Conservation (phyloP, 1,140 invertebrate species). For the Listronotus bonariensis region DNA sequence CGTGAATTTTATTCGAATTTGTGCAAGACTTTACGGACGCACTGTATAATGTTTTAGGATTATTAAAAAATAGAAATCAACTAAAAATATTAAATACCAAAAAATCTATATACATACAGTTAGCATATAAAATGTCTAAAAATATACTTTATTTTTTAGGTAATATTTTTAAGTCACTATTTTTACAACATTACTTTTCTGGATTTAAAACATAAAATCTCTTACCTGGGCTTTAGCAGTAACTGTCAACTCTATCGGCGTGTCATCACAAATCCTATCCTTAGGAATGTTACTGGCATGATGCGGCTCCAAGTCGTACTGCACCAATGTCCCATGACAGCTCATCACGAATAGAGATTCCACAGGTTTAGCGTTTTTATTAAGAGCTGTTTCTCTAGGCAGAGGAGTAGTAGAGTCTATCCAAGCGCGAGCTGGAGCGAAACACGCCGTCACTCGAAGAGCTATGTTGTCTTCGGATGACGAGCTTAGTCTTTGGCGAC, state of each 20-base stretch:
- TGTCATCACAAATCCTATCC: slow-evolving; percentile 89
- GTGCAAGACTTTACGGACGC: no score
- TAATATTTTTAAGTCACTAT: no score
- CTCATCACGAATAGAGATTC: slow-evolving; percentile 91
- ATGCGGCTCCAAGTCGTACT: slow-evolving; percentile 88
- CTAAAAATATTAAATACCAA: no score
- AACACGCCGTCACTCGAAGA: slow-evolving; percentile 76
- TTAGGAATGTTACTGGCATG: slow-evolving; percentile 74
- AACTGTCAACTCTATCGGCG: slow-evolving; percentile 84
- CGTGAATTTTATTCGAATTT: no score
- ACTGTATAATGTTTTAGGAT: no score
- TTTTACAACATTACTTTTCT: no score
- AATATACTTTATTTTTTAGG: no score
- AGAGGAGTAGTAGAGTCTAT: slow-evolving; percentile 59
- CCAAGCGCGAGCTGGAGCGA: slow-evolving; percentile 77
- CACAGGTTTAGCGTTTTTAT: slow-evolving; percentile 61
- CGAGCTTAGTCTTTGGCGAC: slow-evolving; percentile 68
- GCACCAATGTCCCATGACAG: slow-evolving; percentile 83
- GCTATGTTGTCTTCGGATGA: slow-evolving; percentile 69
- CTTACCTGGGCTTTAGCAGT: slow-evolving; percentile 69
- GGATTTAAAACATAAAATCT: no score
- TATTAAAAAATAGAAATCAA: no score
- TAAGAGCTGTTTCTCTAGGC: slow-evolving; percentile 48
- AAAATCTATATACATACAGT: no score
- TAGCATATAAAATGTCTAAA: no score